Percentiles rank a stretch among this genome's conserved stretches.
Evolutionary conservation across 2,797 vertebrate species (phyloP).

Genomic region (Epinephelus awoara): DNA sequence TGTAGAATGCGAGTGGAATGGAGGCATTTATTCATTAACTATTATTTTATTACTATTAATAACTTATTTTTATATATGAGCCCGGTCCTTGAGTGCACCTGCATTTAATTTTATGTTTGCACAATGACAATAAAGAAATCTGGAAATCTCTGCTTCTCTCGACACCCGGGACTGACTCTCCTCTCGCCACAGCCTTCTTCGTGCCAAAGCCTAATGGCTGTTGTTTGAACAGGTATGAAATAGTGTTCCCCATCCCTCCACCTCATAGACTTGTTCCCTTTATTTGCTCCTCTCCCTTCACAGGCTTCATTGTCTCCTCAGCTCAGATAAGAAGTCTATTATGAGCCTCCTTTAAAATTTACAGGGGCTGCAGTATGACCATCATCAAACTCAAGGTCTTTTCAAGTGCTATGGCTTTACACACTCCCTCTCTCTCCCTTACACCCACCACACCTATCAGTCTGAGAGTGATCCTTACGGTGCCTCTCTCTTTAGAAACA

Average conservation of each 20-base stretch:
- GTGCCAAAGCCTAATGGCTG: slow-evolving; percentile 7
- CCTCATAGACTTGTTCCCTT: slow-evolving; percentile 44
- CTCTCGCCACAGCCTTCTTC: background rate
- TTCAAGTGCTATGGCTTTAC: slow-evolving; percentile 37
- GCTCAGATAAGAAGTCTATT: slow-evolving; percentile 73
- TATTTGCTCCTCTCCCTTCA: slow-evolving; percentile 48
- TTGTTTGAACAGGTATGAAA: slow-evolving; percentile 46
- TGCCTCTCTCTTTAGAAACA: slow-evolving; percentile 60
- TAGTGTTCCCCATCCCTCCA: slow-evolving; percentile 34
- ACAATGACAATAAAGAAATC: too few species aligned
- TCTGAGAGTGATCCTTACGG: slow-evolving; percentile 52
- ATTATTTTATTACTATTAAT: too few species aligned
- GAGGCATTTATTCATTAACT: too few species aligned
- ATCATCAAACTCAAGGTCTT: slow-evolving; percentile 76
- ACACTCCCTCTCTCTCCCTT: slow-evolving; percentile 9
- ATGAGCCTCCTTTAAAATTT: slow-evolving; percentile 69
- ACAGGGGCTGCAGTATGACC: slow-evolving; percentile 56
- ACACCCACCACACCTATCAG: slow-evolving; percentile 26
- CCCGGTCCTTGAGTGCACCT: too few species aligned
- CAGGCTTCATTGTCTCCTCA: slow-evolving; percentile 60
- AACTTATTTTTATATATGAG: too few species aligned
- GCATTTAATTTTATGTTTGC: too few species aligned
- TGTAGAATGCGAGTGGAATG: too few species aligned
- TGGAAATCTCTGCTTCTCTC: background rate
- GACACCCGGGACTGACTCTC: background rate